Evolutionary conservation across 2,113 vertebrate genomes (phyloP), one percentile per base, ranked within the genome.

Genomic region (Nanorana parkeri): DNA sequence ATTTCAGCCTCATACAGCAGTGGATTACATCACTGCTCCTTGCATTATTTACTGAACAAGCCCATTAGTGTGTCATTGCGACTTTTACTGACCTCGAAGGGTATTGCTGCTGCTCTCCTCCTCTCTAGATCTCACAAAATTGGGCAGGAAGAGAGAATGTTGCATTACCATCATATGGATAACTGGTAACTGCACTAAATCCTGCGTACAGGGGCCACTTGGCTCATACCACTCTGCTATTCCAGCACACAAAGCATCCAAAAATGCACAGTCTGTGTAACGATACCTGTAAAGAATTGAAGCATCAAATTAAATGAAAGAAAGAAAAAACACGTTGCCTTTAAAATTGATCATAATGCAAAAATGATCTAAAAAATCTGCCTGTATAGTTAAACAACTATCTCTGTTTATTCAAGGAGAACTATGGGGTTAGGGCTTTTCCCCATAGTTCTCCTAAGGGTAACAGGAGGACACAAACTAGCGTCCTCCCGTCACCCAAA

Each of bases 111-210:
- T 51, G 63, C 4, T 91, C 94, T 65, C 91, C 15, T 86, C 64
- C 0, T 65, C 74, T 83, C 86, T 83, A 4, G 91, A 83, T 17
- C 83, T 86, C 84, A 99, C 87, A 87, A 99, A 94, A 28, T 87
- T 88, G 66, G 96, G 92, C 88, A 99, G 83, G 87, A 99, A 99
- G 56, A 96, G 88, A 7, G 98, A 99, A 84, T 99, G 97, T 88
- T 95, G 97, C 17, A 89, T 96, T 86, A 93, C 89, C 97, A 99
- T 98, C 93, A 92, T 91, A 85, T 99, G 93, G 28, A 98, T 55
- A 24, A 89, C 90, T 0, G 92, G 82, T 8, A 95, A 88, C 17
- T 89, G 90, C 41, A 96, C 24, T 69, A 97, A 91, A 32, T 56
- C 1, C 0, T 85, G 4, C 16, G 81, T 86, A 32, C 89, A 90